Evolutionary conservation across 2,888 invertebrate genomes (phyloP).

Genomic region (Endotricha flammealis): DNA sequence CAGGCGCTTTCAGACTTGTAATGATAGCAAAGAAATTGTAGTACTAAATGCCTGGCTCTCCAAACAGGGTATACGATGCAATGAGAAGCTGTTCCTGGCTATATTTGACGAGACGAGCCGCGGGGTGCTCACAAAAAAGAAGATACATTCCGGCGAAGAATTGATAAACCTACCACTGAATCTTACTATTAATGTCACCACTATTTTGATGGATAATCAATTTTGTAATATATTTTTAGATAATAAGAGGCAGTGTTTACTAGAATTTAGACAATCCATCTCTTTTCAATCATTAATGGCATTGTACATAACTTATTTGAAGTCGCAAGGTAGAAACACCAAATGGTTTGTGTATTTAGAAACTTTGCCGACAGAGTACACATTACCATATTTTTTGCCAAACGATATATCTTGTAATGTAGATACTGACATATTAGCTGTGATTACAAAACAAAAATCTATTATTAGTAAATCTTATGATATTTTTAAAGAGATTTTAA

Average conservation of each 20-base stretch:
- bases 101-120: constrained; percentile 84
- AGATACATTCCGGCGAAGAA: constrained; percentile 75
- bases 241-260: constrained; percentile 62
- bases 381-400: constrained; percentile 83
- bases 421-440: constrained; percentile 75
- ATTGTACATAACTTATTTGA: constrained; percentile 84
- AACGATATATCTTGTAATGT: constrained; percentile 73
- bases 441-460: constrained; percentile 70
- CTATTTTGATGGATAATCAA: constrained; percentile 70
- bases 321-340: constrained; percentile 72
- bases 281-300: constrained; percentile 85
- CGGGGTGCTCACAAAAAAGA: constrained; percentile 82
- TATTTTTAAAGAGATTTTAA: constrained; percentile 68
- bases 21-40: constrained; percentile 54
- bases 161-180: constrained; percentile 80
- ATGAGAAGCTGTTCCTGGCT: constrained; percentile 74
- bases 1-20: constrained; percentile 48
- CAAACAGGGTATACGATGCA: constrained; percentile 74
- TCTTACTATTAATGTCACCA: constrained; percentile 78
- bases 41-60: constrained; percentile 75
- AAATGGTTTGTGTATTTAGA: constrained; percentile 82
- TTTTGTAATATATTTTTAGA: constrained; percentile 71
- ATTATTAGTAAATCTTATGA: constrained; percentile 60
- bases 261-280: constrained; percentile 51
- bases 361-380: constrained; percentile 82